Evolutionary conservation across 2,888 invertebrate species (phyloP).

Genomic region (Hermaeophaga mercurialis): DNA sequence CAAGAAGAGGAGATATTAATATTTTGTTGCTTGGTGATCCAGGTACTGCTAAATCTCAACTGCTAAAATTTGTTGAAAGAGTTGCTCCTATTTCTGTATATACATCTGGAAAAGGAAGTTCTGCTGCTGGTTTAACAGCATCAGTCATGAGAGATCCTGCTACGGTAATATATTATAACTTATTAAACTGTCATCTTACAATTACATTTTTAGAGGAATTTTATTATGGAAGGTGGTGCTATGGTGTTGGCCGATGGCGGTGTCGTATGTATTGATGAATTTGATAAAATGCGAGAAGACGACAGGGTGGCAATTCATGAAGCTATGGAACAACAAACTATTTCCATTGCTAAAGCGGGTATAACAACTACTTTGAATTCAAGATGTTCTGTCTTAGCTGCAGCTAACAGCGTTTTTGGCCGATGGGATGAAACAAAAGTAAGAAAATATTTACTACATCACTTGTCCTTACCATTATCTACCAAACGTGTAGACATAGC

Average conservation of each 20-base stretch:
- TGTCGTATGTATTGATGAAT: conserved; percentile 99
- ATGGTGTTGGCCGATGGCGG: conserved; percentile 99
- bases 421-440: conserved; percentile 96
- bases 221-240: conserved; percentile 98
- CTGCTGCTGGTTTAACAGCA: conserved; percentile 98
- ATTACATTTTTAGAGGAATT: conserved; percentile 73
- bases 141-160: conserved; percentile 93
- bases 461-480: too few species aligned
- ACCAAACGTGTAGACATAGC: too few species aligned
- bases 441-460: conserved; percentile 12
- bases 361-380: conserved; percentile 99
- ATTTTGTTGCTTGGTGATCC: conserved; percentile 95
- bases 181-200: neutral
- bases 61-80: conserved; percentile 95
- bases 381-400: conserved; percentile 97
- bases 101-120: conserved; percentile 99
- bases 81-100: conserved; percentile 94
- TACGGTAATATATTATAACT: conserved; percentile 66
- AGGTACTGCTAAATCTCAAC: conserved; percentile 98
- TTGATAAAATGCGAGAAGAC: conserved; percentile 99
- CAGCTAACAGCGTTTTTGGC: conserved; percentile 98
- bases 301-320: conserved; percentile 99
- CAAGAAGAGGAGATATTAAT: conserved; percentile 96
- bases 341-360: conserved; percentile 99
- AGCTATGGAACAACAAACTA: conserved; percentile 99